phyloP scores from a whole-genome alignment of 2,113 vertebrate genomes.

The Helogale parvula region DNA sequence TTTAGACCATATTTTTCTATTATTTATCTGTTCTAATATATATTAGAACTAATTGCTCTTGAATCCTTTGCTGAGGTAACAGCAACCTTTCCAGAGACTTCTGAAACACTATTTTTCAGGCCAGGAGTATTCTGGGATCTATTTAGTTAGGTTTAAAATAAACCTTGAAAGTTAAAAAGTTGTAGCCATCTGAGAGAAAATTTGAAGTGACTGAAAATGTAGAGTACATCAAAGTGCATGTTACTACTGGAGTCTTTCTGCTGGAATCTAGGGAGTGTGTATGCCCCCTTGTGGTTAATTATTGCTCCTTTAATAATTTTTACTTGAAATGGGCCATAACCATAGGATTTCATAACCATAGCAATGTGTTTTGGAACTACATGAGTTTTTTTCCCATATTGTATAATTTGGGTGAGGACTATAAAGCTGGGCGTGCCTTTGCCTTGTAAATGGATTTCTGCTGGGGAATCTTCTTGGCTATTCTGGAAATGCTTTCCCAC shows the following conservation, averaged over 20 bases:
- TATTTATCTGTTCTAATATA: conserved; percentile 57
- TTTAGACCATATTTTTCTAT: conserved; percentile 55
- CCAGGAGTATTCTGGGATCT: conserved; percentile 43
- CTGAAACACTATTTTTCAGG: conserved; percentile 64
- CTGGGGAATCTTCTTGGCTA: not conserved
- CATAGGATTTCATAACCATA: conserved; percentile 20
- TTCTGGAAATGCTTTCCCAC: conserved; percentile 28
- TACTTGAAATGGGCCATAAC: conserved; percentile 55
- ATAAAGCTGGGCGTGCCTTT: not conserved
- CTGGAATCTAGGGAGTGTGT: conserved; percentile 74
- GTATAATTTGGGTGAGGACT: conserved; percentile 1
- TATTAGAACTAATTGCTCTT: conserved; percentile 71
- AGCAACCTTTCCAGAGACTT: conserved; percentile 67
- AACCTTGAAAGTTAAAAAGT: conserved; percentile 49
- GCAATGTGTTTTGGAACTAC: conserved; percentile 43
- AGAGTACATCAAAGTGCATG: conserved; percentile 45
- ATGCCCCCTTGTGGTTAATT: conserved; percentile 75
- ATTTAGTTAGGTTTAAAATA: conserved; percentile 51
- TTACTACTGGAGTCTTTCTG: conserved; percentile 74
- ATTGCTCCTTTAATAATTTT: conserved; percentile 74
- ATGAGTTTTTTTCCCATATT: not conserved
- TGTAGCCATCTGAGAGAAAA: conserved; percentile 58
- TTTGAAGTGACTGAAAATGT: conserved; percentile 61
- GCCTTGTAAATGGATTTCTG: conserved; percentile 27
- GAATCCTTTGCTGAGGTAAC: conserved; percentile 56